Conservation (phyloP, 1,140 invertebrate genomes). For the Galleria mellonella region DNA sequence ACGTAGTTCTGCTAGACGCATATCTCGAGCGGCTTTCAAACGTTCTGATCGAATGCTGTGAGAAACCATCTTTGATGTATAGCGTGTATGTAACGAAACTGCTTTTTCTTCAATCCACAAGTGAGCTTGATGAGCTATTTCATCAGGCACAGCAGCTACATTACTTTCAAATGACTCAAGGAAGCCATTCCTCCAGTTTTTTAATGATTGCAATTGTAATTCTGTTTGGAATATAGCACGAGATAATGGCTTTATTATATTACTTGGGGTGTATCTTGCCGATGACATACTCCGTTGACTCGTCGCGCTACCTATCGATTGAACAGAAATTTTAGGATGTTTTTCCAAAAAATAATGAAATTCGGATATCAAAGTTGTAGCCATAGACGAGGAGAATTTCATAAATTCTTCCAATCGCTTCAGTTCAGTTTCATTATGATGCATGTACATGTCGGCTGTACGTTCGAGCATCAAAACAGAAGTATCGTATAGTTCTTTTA, state of each 20-base stretch:
- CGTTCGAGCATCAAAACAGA: conserved; percentile 23
- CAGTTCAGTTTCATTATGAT: conserved; percentile 37
- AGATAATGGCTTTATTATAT: conserved; percentile 18
- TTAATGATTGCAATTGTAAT: conserved; percentile 35
- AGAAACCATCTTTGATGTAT: conserved; percentile 42
- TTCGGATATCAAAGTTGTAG: conserved; percentile 37
- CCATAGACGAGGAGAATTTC: conserved; percentile 27
- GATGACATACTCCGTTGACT: conserved; percentile 9
- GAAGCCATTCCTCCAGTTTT: conserved; percentile 50
- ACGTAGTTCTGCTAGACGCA: conserved; percentile 33
- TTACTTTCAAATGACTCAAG: conserved; percentile 42
- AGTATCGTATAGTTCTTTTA: conserved; percentile 31
- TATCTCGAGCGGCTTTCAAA: conserved; percentile 27
- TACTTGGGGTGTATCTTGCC: not conserved
- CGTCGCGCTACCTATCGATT: conserved; percentile 7
- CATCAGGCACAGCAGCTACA: conserved; percentile 29
- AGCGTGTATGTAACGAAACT: conserved; percentile 32
- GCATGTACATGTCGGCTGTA: conserved; percentile 27
- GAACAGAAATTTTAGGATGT: conserved; percentile 19
- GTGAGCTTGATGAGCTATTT: conserved; percentile 29
- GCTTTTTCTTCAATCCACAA: conserved; percentile 40
- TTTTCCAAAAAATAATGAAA: conserved; percentile 44
- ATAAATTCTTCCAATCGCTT: conserved; percentile 39
- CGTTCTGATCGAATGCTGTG: conserved; percentile 43
- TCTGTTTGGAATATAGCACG: conserved; percentile 39